Evolutionary conservation across 2,797 vertebrate species (phyloP).

Genomic region (Peromyscus attwateri): DNA sequence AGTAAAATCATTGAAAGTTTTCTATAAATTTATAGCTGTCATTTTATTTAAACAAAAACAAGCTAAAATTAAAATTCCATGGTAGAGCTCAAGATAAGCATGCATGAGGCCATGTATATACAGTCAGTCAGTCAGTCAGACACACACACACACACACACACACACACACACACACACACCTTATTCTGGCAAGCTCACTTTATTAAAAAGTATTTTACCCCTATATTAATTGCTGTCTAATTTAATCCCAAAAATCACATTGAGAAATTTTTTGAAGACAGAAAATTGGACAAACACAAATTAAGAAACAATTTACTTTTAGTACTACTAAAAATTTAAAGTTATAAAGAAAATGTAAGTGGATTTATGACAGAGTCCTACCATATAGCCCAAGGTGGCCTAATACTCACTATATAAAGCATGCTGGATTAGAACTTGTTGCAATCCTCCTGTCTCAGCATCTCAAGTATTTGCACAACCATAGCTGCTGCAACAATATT

Average conservation of each 20-base stretch:
- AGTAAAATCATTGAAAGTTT: background rate
- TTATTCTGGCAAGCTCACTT: background rate
- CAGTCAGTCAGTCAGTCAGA: background rate
- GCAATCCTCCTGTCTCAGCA: background rate
- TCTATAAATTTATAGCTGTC: conserved; percentile 4
- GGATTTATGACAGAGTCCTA: background rate
- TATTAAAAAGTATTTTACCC: background rate
- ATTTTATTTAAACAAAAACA: background rate
- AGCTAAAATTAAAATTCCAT: background rate
- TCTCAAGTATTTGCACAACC: background rate
- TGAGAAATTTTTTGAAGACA: conserved; percentile 4
- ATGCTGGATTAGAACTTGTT: background rate
- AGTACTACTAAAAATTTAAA: conserved; percentile 32
- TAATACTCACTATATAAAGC: background rate
- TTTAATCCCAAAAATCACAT: conserved; percentile 7
- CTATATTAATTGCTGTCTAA: conserved; percentile 13
- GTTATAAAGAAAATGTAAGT: background rate
- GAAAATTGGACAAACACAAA: conserved; percentile 1
- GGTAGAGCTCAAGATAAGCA: background rate
- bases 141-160: background rate
- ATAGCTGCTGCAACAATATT: background rate
- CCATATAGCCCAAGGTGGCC: background rate
- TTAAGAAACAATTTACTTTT: conserved; percentile 34
- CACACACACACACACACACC: background rate
- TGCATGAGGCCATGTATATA: background rate